Evolutionary conservation across 2,113 vertebrate species (phyloP).

Genomic region (Micromys minutus): DNA sequence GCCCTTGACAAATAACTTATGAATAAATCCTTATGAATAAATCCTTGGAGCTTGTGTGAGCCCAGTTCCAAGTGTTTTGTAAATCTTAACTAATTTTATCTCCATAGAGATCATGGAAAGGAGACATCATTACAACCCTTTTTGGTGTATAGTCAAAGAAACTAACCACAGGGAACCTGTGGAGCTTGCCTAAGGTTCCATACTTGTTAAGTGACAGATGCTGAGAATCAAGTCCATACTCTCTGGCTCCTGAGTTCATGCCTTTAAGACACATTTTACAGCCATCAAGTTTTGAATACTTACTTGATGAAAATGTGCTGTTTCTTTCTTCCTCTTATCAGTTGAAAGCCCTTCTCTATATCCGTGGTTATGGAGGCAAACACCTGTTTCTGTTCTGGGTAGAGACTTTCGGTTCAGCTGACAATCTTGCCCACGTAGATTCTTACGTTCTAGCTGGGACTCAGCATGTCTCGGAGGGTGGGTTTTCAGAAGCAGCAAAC

Average conservation of each 20-base stretch:
- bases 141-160: background rate
- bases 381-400: background rate
- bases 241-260: background rate
- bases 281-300: background rate
- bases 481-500: background rate
- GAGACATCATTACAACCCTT: background rate
- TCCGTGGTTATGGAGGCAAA: background rate
- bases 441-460: background rate
- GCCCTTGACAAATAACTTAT: background rate
- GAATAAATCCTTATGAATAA: background rate
- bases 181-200: background rate
- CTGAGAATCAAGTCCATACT: background rate
- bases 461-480: background rate
- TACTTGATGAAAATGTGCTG: background rate
- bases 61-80: background rate
- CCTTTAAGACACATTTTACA: background rate
- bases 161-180: background rate
- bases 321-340: background rate
- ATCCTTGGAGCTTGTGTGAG: background rate
- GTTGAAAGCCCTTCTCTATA: background rate
- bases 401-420: background rate
- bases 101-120: background rate
- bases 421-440: background rate
- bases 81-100: slow-evolving; percentile 37
- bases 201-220: background rate